These are phyloP conservation scores for Pyrochroa serraticornis DNA, from an alignment of 2,888 invertebrate species.

Conservation along the genomic window DNA sequence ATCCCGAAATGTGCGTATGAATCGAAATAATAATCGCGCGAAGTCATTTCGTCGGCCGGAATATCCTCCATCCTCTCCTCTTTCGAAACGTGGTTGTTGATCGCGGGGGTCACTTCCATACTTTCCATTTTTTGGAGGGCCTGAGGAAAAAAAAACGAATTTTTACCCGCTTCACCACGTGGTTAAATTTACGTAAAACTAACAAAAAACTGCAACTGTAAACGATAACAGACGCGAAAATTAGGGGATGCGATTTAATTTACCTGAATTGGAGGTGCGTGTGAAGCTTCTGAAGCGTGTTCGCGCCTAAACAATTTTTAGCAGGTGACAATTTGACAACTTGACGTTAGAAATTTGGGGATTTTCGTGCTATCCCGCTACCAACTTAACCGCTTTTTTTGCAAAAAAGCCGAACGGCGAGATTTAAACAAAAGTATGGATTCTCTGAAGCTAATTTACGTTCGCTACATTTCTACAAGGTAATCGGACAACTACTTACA, in stretches of 20 bases:
- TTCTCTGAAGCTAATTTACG: background rate
- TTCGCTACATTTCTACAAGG: conserved; percentile 13
- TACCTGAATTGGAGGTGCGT: too few species aligned
- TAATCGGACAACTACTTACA: conserved; percentile 23
- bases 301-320: too few species aligned
- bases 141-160: background rate
- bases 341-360: background rate
- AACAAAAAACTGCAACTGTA: too few species aligned
- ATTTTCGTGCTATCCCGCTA: background rate
- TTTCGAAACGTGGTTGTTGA: conserved; percentile 44
- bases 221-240: too few species aligned
- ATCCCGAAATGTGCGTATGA: conserved; percentile 99
- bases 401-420: conserved; percentile 7
- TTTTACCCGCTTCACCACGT: too few species aligned
- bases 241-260: too few species aligned
- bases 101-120: conserved; percentile 60
- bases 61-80: conserved; percentile 59
- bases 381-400: conserved; percentile 7
- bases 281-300: too few species aligned
- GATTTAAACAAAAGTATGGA: conserved; percentile 1
- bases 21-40: conserved; percentile 99
- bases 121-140: conserved; percentile 46
- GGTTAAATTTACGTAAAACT: too few species aligned
- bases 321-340: conserved; percentile 16
- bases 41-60: conserved; percentile 95